Percentiles rank a stretch among this genome's conserved stretches.
phyloP scores from a whole-genome alignment of 2,797 vertebrate genomes.

The Crypturellus tataupa region DNA sequence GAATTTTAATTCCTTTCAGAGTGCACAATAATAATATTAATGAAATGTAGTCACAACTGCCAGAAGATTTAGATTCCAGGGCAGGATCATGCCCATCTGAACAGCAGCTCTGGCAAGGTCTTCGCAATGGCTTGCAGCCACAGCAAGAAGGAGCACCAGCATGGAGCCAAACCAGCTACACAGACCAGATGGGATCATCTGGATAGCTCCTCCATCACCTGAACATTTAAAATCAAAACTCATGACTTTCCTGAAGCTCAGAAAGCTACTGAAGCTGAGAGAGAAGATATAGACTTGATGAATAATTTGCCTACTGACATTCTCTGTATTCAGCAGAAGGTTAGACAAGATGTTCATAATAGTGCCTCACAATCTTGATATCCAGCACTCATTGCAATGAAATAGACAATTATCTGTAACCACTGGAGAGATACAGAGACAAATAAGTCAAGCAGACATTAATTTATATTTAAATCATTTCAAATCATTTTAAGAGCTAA shows the following conservation, averaged over 20 bases:
- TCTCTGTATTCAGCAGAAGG: slow-evolving; percentile 49
- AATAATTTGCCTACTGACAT: slow-evolving; percentile 48
- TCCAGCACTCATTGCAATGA: slow-evolving; percentile 28
- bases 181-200: neutral
- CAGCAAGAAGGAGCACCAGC: neutral
- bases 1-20: neutral
- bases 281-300: neutral
- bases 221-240: neutral
- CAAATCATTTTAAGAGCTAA: neutral
- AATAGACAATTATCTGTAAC: slow-evolving; percentile 43
- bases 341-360: slow-evolving; percentile 48
- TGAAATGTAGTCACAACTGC: neutral
- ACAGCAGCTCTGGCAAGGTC: neutral
- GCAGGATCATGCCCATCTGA: neutral
- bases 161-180: neutral
- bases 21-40: neutral
- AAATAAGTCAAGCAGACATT: slow-evolving; percentile 23
- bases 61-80: neutral
- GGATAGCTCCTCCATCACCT: neutral
- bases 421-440: neutral
- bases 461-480: slow-evolving; percentile 9
- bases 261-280: slow-evolving; percentile 12
- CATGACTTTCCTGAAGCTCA: neutral
- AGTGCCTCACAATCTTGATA: slow-evolving; percentile 24
- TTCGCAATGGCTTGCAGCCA: neutral